Evolutionary conservation across 2,797 vertebrate species (phyloP).

Genomic region (Hybognathus amarus): DNA sequence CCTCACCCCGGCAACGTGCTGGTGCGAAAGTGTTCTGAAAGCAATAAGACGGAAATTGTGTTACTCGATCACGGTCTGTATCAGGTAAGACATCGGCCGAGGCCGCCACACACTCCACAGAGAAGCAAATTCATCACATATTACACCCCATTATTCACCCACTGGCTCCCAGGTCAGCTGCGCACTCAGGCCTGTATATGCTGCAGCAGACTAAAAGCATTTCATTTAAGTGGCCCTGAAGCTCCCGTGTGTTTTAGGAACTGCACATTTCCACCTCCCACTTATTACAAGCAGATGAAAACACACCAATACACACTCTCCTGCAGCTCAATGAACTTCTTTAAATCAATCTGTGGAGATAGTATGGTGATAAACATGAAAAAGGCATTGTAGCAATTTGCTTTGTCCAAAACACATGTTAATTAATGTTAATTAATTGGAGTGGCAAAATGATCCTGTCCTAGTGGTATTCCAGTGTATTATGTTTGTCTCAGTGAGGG

Average conservation of each 20-base stretch:
- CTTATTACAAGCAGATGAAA: conserved; percentile 56
- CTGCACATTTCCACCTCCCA: conserved; percentile 30
- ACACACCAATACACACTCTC: conserved; percentile 35
- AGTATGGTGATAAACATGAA: conserved; percentile 60
- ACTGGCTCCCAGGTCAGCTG: conserved; percentile 54
- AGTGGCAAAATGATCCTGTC: conserved; percentile 49
- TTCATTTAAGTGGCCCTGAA: conserved; percentile 77
- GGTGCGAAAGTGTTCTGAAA: conserved; percentile 83
- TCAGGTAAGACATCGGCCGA: conserved; percentile 67
- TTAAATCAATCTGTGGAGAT: conserved; percentile 61
- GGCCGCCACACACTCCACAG: conserved; percentile 20
- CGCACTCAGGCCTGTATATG: conserved; percentile 49
- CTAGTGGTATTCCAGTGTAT: conserved; percentile 34
- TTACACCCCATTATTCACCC: conserved; percentile 73
- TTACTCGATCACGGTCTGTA: conserved; percentile 96
- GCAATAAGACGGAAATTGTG: conserved; percentile 84
- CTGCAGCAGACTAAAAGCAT: conserved; percentile 74
- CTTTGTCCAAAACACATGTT: conserved; percentile 53
- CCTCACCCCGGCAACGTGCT: conserved; percentile 95
- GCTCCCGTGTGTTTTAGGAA: conserved; percentile 63
- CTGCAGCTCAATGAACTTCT: conserved; percentile 11
- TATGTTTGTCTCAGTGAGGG: conserved; percentile 13
- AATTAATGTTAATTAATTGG: conserved; percentile 46
- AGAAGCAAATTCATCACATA: conserved; percentile 68
- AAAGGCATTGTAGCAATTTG: conserved; percentile 43